Conservation (phyloP, 1,140 invertebrate species). For the Brachionus paranguensis region DNA sequence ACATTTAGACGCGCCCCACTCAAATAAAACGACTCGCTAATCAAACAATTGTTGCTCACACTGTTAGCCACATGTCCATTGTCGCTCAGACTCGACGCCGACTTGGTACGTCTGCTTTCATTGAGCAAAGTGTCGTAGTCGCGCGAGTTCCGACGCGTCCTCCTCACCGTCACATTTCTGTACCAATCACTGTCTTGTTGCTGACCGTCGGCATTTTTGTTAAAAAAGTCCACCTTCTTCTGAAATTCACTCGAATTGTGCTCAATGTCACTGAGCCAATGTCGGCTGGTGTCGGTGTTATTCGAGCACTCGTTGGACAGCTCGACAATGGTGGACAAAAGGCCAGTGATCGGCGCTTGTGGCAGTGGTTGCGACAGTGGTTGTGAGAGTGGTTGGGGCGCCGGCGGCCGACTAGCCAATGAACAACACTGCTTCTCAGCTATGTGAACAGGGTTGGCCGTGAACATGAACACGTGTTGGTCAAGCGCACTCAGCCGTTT, state of each 20-base stretch:
- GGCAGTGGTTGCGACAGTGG: too few relatives aligned
- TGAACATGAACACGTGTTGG: conserved; percentile 12
- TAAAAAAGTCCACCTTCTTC: conserved; percentile 20
- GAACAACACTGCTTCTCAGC: neutral
- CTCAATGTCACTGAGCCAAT: neutral
- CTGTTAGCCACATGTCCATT: neutral
- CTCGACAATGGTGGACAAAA: neutral
- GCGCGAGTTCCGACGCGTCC: neutral
- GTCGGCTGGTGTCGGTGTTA: neutral
- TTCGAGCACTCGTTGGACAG: conserved; percentile 1
- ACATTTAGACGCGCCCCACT: neutral
- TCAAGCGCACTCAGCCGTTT: neutral
- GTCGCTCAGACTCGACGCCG: neutral
- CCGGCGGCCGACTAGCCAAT: neutral
- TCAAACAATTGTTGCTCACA: neutral
- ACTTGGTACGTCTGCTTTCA: neutral
- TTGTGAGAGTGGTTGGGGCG: too few relatives aligned
- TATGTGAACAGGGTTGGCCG: neutral
- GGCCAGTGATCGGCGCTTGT: too few relatives aligned
- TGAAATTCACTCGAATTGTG: conserved; percentile 13
- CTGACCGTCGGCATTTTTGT: neutral
- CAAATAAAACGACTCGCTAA: neutral
- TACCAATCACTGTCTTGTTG: neutral
- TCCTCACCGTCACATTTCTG: neutral
- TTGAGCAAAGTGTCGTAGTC: neutral